Conservation (phyloP, 1,140 invertebrate genomes). For the Samia ricini region DNA sequence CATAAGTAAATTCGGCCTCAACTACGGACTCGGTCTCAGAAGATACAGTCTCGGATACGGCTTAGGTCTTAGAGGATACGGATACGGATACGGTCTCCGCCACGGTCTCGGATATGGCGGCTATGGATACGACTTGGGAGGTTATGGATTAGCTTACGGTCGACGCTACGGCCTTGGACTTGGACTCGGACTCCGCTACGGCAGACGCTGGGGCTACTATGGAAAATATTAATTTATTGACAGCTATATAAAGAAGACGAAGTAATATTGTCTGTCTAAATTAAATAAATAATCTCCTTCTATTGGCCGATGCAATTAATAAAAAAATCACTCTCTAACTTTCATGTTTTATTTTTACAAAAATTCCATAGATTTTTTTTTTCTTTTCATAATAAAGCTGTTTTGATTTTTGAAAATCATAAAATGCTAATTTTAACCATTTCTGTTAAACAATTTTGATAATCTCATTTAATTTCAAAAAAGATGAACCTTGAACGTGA, state of each 20-base stretch:
- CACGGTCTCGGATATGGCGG: conserved; percentile 22
- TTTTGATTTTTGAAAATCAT: not conserved
- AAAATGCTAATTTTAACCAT: too few relatives aligned
- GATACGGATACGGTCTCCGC: too few relatives aligned
- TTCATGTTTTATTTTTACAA: conserved; percentile 14
- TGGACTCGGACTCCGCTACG: not conserved
- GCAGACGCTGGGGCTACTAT: not conserved
- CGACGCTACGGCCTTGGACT: not conserved
- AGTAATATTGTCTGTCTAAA: conserved; percentile 14
- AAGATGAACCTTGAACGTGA: too few relatives aligned
- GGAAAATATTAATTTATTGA: not conserved
- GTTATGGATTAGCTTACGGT: not conserved
- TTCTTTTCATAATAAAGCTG: not conserved
- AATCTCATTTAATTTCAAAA: too few relatives aligned
- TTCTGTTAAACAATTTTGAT: not conserved
- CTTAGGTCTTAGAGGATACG: not conserved
- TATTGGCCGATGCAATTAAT: conserved; percentile 34
- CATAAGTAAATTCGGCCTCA: conserved; percentile 2
- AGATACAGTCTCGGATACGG: not conserved
- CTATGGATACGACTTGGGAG: conserved; percentile 13
- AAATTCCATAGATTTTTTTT: not conserved
- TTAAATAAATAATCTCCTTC: conserved; percentile 18
- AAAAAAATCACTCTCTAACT: conserved; percentile 32
- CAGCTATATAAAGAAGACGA: conserved; percentile 20
- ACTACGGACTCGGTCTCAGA: conserved; percentile 1